Evolutionary conservation across 2,888 invertebrate species (phyloP).

Genomic region (Neocrepidodera transversa): DNA sequence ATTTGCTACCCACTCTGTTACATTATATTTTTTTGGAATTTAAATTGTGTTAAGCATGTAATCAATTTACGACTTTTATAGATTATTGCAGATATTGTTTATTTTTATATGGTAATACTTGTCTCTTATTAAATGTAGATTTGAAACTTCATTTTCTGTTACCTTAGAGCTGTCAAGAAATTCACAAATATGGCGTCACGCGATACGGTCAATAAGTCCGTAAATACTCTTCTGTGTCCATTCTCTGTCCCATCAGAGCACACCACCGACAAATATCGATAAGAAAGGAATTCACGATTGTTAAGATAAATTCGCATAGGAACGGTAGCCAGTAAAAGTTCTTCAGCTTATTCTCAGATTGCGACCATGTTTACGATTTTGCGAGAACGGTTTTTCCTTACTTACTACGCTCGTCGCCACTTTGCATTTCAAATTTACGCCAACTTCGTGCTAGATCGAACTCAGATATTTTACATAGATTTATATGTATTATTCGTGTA

Average conservation of each 20-base stretch:
- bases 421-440: conserved; percentile 59
- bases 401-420: conserved; percentile 48
- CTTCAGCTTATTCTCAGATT: conserved; percentile 37
- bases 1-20: no score
- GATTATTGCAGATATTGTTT: no score
- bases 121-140: no score
- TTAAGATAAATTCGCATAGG: conserved; percentile 48
- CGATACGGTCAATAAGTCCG: no score
- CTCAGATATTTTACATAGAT: conserved; percentile 57
- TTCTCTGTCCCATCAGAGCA: conserved; percentile 4
- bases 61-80: no score
- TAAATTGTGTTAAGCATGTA: no score
- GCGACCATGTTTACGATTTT: conserved; percentile 55
- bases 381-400: conserved; percentile 47
- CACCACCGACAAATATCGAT: conserved; percentile 41
- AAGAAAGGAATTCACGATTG: conserved; percentile 56
- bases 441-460: conserved; percentile 58
- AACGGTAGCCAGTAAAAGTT: conserved; percentile 49
- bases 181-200: no score
- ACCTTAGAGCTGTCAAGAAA: no score
- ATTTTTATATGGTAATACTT: no score
- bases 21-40: no score
- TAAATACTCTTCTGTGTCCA: not conserved
- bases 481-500: conserved; percentile 56
- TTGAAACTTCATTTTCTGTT: no score